Evolutionary conservation across 2,113 vertebrate genomes (phyloP).

Genomic region (Coptodon rendalli): DNA sequence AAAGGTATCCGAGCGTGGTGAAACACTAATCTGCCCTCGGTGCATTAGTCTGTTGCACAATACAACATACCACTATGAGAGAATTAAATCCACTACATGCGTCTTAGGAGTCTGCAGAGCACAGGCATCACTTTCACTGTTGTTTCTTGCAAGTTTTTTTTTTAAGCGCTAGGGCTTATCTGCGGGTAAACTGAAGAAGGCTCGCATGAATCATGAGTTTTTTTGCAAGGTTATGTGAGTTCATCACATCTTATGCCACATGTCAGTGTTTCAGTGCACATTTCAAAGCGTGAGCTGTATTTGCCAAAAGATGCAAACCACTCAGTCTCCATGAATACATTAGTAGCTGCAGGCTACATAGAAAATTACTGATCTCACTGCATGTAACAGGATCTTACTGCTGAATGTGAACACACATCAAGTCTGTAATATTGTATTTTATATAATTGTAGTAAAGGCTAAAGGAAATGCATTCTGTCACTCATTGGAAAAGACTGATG

Average conservation of each 20-base stretch:
- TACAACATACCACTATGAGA: constrained; percentile 25
- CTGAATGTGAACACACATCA: not conserved
- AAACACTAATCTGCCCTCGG: constrained; percentile 10
- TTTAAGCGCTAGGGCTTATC: constrained; percentile 10
- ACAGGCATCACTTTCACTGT: constrained; percentile 10
- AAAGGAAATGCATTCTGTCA: constrained; percentile 31
- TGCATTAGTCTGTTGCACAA: not conserved
- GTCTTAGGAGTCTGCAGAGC: not conserved
- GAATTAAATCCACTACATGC: constrained; percentile 1
- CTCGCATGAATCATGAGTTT: constrained; percentile 31
- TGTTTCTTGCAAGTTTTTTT: constrained; percentile 5
- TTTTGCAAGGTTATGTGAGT: constrained; percentile 15
- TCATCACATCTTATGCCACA: constrained; percentile 18
- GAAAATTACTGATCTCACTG: not conserved
- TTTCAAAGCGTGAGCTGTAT: not conserved
- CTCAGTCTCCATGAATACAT: not conserved
- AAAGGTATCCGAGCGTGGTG: not conserved
- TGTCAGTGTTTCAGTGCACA: not conserved
- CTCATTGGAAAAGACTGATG: constrained; percentile 27
- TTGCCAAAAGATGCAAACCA: not conserved
- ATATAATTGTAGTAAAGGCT: not conserved
- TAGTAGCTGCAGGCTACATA: not conserved
- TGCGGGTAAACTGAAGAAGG: constrained; percentile 1
- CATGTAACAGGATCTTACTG: not conserved
- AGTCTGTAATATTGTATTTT: not conserved